phyloP scores from a whole-genome alignment of 2,113 vertebrate species.

The Neolamprologus tretocephalus region DNA sequence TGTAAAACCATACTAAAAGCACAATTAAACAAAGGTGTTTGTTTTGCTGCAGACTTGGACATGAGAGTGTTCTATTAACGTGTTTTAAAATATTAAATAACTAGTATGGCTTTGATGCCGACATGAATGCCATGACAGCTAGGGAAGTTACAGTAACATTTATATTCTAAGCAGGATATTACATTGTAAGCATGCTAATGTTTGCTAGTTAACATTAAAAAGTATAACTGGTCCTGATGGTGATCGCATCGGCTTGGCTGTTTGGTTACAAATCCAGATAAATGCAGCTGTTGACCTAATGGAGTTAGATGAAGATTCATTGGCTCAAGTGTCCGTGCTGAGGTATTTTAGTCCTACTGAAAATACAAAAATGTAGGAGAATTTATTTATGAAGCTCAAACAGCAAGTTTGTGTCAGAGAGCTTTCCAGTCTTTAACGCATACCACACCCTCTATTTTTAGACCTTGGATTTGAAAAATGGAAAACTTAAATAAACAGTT shows the following conservation, averaged over 20 bases:
- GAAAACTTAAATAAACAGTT: neutral
- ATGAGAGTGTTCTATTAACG: neutral
- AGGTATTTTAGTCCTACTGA: neutral
- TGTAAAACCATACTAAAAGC: neutral
- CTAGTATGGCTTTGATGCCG: neutral
- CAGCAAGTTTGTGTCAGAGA: neutral
- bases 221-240: neutral
- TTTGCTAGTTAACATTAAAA: neutral
- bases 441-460: neutral
- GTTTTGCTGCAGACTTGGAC: neutral
- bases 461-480: neutral
- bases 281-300: neutral
- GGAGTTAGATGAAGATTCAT: neutral
- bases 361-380: neutral
- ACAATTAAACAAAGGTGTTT: neutral
- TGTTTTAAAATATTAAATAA: neutral
- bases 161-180: neutral
- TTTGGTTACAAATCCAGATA: neutral
- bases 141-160: neutral
- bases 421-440: neutral
- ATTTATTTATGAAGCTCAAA: neutral
- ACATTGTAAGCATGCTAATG: neutral
- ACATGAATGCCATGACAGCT: neutral
- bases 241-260: neutral
- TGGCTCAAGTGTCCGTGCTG: neutral